A percentile compares a stretch with the other conserved stretches of the same genome.
Conservation (phyloP, 2,888 invertebrate genomes). For the Rutpela maculata region DNA sequence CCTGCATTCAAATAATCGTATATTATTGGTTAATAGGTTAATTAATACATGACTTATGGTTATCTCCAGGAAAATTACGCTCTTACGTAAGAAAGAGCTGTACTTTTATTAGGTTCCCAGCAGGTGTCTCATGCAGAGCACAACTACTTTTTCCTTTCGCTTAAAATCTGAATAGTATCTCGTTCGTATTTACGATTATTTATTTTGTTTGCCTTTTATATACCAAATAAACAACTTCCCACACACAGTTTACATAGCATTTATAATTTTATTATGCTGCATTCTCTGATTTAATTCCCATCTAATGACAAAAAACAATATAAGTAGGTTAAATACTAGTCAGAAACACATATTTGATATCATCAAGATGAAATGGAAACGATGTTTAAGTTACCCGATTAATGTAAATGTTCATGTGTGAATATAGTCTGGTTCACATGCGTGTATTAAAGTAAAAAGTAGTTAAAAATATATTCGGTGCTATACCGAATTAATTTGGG, state of each 20-base stretch:
- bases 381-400: background rate
- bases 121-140: background rate
- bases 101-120: background rate
- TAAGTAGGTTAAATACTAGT: background rate
- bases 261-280: background rate
- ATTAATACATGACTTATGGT: background rate
- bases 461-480: background rate
- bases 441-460: background rate
- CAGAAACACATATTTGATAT: background rate
- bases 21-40: background rate
- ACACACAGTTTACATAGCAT: conserved; percentile 3
- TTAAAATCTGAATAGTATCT: background rate
- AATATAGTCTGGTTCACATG: background rate
- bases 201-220: background rate
- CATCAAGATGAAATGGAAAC: background rate
- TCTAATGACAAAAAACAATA: background rate
- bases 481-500: background rate
- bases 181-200: background rate
- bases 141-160: background rate
- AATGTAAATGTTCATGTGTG: background rate
- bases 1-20: too few species aligned
- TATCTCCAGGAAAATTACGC: background rate
- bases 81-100: background rate
- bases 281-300: background rate
- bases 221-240: background rate